Base-by-base conservation (phyloP, 37 sponge, comb jelly and placozoan genomes). In the Lycopodina hypogea region DNA sequence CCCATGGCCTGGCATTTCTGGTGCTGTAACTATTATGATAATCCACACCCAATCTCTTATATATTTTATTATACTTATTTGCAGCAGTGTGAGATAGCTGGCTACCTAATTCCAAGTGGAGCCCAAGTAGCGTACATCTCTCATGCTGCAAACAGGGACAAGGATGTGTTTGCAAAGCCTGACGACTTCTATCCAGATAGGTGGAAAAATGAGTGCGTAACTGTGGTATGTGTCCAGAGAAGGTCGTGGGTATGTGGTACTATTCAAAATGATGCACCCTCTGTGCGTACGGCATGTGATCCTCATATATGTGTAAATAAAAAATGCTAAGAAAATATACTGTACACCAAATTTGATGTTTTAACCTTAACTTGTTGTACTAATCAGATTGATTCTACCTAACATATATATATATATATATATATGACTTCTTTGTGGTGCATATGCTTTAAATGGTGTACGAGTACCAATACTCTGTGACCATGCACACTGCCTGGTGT, bases 131-230 rank as follows among this genome's bases (percentile, higher is more conserved):
- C 67, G 0, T 93, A 87, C 76, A 64, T 85, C 23, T 63, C 93
- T 18, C 77, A 60, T 50, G 63, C 40, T 64, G 96, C 94, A 26
- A 89, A 95, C 63, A 69, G 93, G 40, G 96, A 95, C 58, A 21
- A 34, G 21, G 24, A 69, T 9, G 83, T 86, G 19, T 95, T 95
- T 59, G 69, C 88, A 38, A 60, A 95, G 22, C 84, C 93, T 7
- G 78, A 95, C 57, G 33, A 21, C 17, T 95, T 95, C 65, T 66
- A 29, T 53, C 96, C 96, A 61, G 90, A 86, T 26, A 42, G 96
- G 72, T 95, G 96, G 96, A 76, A 45, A 34, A 30, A 67, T 1
- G 78, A 84, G 89, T 90, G 71, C 81, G 85, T 72, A 55, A 39
- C 18, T 57, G 32, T 58, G 15, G n/a, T 21, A 76, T 76, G 17